Evolutionary conservation across 2,113 vertebrate genomes (phyloP).

Genomic region (Poicephalus gulielmi): DNA sequence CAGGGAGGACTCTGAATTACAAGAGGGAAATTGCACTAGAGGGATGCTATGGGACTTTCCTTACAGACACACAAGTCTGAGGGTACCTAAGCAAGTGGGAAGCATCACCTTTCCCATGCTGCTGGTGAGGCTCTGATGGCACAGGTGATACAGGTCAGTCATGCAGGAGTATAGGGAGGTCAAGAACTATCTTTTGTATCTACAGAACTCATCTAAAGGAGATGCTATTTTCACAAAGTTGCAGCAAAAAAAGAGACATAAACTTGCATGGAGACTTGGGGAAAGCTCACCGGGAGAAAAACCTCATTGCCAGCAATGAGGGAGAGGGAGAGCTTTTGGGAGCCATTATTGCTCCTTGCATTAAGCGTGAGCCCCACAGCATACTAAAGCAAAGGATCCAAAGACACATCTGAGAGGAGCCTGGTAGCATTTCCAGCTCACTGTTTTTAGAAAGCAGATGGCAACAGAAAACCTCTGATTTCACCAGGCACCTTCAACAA

Average conservation of each 20-base stretch:
- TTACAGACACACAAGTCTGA: neutral
- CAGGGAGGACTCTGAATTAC: neutral
- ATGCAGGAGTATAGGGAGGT: neutral
- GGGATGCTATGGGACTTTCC: neutral
- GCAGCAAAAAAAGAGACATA: neutral
- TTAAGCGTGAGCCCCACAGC: neutral
- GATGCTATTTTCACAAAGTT: neutral
- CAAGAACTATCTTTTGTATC: neutral
- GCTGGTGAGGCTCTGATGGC: neutral
- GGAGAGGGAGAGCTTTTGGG: neutral
- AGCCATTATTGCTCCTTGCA: neutral
- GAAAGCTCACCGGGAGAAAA: neutral
- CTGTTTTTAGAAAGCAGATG: neutral
- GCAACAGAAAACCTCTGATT: accelerated
- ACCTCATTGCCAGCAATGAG: neutral
- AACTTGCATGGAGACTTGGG: neutral
- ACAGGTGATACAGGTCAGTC: neutral
- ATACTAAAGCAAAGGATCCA: neutral
- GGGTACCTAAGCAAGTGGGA: neutral
- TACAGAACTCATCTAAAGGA: neutral
- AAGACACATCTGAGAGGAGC: neutral
- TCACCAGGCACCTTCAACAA: neutral
- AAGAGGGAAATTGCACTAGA: neutral
- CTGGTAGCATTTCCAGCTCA: neutral
- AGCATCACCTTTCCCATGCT: neutral